phyloP scores from a whole-genome alignment of 2,113 vertebrate genomes.

The Halichoeres trimaculatus region DNA sequence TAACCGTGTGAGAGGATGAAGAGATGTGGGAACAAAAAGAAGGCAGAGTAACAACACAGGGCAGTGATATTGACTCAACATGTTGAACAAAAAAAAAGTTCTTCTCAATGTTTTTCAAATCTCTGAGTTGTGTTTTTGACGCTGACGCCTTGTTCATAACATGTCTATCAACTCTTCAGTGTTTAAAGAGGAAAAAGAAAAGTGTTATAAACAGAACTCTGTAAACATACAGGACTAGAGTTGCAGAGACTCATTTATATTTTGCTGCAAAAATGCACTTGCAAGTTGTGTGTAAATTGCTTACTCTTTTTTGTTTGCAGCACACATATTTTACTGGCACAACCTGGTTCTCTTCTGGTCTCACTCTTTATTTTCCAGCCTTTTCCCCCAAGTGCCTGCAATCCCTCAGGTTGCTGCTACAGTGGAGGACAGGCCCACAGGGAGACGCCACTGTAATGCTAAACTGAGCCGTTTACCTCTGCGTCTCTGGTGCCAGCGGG shows the following conservation, averaged over 20 bases:
- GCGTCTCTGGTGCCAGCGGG: conserved; percentile 68
- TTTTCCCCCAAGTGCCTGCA: conserved; percentile 71
- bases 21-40: conserved; percentile 64
- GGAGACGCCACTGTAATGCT: conserved; percentile 76
- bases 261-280: conserved; percentile 23
- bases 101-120: conserved; percentile 48
- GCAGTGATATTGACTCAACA: conserved; percentile 41
- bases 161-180: conserved; percentile 20
- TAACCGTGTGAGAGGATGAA: conserved; percentile 76
- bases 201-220: conserved; percentile 7
- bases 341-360: conserved; percentile 77
- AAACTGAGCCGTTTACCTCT: conserved; percentile 71
- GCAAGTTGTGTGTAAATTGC: conserved; percentile 37
- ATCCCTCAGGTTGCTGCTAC: conserved; percentile 75
- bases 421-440: conserved; percentile 68
- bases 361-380: conserved; percentile 74
- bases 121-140: conserved; percentile 38
- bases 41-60: conserved; percentile 57
- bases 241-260: conserved; percentile 18
- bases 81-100: conserved; percentile 26
- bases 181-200: conserved; percentile 21
- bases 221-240: conserved; percentile 22
- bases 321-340: conserved; percentile 74
- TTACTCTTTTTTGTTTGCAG: conserved; percentile 44
- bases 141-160: conserved; percentile 55